phyloP scores from a whole-genome alignment of 2,888 invertebrate genomes.

The Eremobia ochroleuca region DNA sequence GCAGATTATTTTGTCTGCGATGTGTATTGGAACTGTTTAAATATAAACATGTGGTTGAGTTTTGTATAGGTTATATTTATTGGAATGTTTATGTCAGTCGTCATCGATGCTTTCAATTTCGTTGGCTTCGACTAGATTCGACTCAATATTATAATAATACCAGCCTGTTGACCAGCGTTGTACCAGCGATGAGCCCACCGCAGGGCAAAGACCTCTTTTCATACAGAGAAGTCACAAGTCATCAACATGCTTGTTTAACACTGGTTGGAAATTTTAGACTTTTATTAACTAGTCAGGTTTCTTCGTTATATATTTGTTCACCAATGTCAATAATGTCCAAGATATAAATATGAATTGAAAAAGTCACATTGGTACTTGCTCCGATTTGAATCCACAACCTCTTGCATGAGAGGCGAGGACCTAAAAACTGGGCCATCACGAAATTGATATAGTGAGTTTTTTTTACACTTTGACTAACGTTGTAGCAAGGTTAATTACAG shows the following conservation, averaged over 20 bases:
- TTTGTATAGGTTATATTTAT: neutral
- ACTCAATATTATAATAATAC: neutral
- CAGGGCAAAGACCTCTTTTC: neutral
- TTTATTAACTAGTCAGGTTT: no score
- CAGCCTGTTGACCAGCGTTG: no score
- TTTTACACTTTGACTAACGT: no score
- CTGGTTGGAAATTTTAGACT: no score
- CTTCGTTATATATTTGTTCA: neutral
- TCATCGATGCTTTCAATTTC: neutral
- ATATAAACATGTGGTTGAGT: neutral
- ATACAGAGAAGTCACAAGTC: neutral
- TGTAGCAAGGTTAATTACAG: no score
- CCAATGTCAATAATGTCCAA: neutral
- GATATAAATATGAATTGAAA: no score
- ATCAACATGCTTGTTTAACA: neutral
- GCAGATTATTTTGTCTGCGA: constrained; percentile 30
- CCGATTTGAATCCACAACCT: no score
- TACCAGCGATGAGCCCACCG: neutral
- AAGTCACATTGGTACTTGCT: no score
- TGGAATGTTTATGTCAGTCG: neutral
- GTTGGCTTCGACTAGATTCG: neutral
- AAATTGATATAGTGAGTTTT: no score
- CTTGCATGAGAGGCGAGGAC: no score
- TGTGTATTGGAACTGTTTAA: constrained; percentile 10
- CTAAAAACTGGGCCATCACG: no score